Evolutionary conservation across 2,888 invertebrate species (phyloP).

Genomic region (Lysandra bellargus): DNA sequence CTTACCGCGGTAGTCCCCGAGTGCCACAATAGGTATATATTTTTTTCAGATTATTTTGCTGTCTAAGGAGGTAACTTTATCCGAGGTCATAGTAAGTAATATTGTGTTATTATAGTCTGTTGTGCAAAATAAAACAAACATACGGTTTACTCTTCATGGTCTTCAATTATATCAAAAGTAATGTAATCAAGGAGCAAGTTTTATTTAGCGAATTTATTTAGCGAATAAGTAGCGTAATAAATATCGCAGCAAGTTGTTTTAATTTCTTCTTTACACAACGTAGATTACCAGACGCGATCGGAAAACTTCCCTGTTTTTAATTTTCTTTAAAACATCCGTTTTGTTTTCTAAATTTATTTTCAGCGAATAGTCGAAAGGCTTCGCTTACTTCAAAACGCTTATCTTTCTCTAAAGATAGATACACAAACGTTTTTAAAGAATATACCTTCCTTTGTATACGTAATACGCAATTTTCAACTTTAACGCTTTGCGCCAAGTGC

Average conservation of each 20-base stretch:
- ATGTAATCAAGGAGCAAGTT: constrained; percentile 38
- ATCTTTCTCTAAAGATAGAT: constrained; percentile 63
- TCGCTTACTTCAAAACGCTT: constrained; percentile 71
- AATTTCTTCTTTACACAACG: constrained; percentile 78
- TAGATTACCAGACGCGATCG: constrained; percentile 76
- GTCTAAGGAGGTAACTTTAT: not conserved
- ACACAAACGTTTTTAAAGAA: constrained; percentile 39
- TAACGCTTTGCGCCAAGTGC: constrained; percentile 54
- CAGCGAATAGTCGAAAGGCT: constrained; percentile 72
- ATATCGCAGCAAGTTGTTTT: constrained; percentile 79
- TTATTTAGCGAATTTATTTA: constrained; percentile 52
- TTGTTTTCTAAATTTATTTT: constrained; percentile 72
- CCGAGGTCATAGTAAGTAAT: not conserved
- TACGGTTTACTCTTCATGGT: not conserved
- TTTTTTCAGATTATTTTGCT: not conserved
- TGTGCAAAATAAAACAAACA: not conserved
- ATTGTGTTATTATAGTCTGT: not conserved
- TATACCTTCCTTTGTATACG: constrained; percentile 27
- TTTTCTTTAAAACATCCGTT: constrained; percentile 79
- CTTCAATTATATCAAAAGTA: constrained; percentile 37
- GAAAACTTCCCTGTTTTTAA: constrained; percentile 78
- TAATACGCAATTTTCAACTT: constrained; percentile 54
- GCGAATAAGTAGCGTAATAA: constrained; percentile 75
- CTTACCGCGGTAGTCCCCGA: too few species aligned
- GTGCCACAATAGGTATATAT: not conserved